Conservation (phyloP, 37 sponge, comb jelly and placozoan genomes). For the Lycopodina hypogea region DNA sequence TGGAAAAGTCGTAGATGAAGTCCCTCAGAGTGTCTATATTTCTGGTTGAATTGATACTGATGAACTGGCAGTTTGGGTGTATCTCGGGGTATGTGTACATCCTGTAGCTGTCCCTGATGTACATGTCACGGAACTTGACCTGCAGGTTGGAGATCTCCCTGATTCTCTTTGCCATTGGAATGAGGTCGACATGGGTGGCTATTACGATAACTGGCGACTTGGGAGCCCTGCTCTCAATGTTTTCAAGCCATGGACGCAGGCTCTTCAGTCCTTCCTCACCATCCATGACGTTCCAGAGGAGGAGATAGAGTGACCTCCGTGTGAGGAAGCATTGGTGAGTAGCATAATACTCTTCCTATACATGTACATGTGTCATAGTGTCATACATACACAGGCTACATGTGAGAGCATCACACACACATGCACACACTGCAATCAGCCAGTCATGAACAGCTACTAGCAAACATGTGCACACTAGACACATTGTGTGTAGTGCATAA, state of each 20-base stretch:
- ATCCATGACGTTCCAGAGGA: slow-evolving; percentile 72
- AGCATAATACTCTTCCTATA: slow-evolving; percentile 83
- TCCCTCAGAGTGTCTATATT: slow-evolving; percentile 53
- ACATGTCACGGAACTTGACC: slow-evolving; percentile 32
- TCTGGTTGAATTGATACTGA: slow-evolving; percentile 31
- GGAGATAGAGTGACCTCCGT: slow-evolving; percentile 65
- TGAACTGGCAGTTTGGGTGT: slow-evolving; percentile 15
- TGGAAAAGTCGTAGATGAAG: slow-evolving; percentile 55
- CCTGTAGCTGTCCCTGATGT: slow-evolving; percentile 18
- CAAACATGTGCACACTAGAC: too few species aligned
- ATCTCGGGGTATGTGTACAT: slow-evolving; percentile 30
- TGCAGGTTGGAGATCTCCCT: slow-evolving; percentile 17
- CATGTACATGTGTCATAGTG: neutral
- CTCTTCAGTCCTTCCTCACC: slow-evolving; percentile 61
- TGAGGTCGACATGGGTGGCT: slow-evolving; percentile 70
- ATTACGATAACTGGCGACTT: slow-evolving; percentile 74
- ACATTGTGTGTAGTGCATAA: too few species aligned
- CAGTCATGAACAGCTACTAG: too few species aligned
- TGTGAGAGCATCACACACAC: too few species aligned
- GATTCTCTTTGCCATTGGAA: slow-evolving; percentile 4
- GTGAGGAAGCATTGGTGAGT: slow-evolving; percentile 92
- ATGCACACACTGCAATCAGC: too few species aligned
- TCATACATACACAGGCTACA: too few species aligned
- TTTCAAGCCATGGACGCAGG: slow-evolving; percentile 79
- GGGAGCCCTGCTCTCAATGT: slow-evolving; percentile 75